Evolutionary conservation across 35 echinoderm and acorn worm species (phyloP).

Genomic region (Apostichopus japonicus): DNA sequence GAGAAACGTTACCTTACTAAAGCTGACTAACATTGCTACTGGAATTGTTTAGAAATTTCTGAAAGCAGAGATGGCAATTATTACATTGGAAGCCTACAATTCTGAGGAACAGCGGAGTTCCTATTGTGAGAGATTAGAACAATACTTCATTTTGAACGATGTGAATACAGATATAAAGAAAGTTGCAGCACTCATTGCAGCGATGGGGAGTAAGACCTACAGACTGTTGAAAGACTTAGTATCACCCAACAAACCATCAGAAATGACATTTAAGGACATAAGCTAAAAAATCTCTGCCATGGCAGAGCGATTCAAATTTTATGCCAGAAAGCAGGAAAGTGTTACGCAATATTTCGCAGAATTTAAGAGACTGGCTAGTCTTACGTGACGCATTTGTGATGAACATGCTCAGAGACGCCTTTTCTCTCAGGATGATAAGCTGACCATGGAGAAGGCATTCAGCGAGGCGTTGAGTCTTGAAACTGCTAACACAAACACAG

Average conservation of each 20-base stretch:
- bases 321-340: not conserved
- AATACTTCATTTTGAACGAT: conserved; percentile 4
- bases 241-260: not conserved
- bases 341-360: not conserved
- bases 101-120: not conserved
- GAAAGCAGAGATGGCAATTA: conserved; percentile 29
- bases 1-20: too few species aligned
- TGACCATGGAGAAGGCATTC: not conserved
- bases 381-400: conserved; percentile 29
- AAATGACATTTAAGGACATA: not conserved
- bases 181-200: not conserved
- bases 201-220: conserved; percentile 34
- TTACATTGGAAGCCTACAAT: not conserved
- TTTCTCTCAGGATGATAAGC: not conserved
- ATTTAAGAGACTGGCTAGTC: conserved; percentile 2
- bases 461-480: not conserved
- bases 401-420: conserved; percentile 1
- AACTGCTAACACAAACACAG: not conserved
- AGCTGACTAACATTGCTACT: too few species aligned
- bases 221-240: conserved; percentile 3
- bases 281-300: not conserved
- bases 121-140: not conserved
- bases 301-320: conserved; percentile 2
- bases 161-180: not conserved
- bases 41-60: too few species aligned